These are phyloP conservation scores for Python bivittatus DNA, from an alignment of 2,113 vertebrate species.

Conservation along the genomic window DNA sequence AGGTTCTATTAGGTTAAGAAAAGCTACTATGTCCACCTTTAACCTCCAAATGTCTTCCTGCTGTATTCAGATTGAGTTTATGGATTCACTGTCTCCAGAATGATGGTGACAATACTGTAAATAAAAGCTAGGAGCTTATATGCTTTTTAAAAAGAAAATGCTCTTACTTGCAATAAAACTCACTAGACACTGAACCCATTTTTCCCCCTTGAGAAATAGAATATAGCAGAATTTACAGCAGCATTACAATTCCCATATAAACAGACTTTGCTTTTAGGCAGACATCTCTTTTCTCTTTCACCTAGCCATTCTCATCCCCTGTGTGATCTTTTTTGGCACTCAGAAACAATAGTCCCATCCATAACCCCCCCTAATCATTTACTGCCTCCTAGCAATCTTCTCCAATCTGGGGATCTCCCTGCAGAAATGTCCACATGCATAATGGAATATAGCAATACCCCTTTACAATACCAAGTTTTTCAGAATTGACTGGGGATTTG, in stretches of 20 bases:
- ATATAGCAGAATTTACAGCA: background rate
- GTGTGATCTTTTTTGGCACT: background rate
- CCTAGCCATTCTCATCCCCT: background rate
- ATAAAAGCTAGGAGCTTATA: background rate
- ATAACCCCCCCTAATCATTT: background rate
- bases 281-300: background rate
- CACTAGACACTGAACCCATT: background rate
- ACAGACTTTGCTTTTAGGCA: background rate
- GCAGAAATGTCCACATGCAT: background rate
- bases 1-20: background rate
- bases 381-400: background rate
- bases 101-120: too few relatives aligned
- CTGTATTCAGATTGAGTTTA: background rate
- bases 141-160: background rate
- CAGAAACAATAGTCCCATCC: background rate
- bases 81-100: background rate
- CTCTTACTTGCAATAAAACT: background rate
- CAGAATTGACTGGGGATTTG: background rate
- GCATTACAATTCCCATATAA: background rate
- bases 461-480: background rate
- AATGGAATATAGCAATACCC: background rate
- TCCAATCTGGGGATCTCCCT: background rate
- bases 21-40: background rate
- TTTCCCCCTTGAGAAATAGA: background rate
- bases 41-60: background rate